Base-by-base conservation (phyloP, 2,888 invertebrate species). In the Polydrusus pterygomalis region DNA sequence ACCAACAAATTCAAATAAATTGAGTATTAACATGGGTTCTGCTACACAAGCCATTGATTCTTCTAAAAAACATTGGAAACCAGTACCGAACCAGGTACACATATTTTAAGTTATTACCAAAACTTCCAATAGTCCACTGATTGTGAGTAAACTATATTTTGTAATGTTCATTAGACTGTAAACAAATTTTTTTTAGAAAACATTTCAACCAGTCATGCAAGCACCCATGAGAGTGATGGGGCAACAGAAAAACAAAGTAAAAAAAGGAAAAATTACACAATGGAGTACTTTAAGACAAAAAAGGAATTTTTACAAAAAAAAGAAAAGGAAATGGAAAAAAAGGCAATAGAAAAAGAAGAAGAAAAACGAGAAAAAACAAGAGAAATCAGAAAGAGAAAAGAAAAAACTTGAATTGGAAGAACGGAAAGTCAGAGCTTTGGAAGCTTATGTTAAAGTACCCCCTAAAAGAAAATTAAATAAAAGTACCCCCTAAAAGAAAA, bases 11-110 rank as follows among this genome's bases (percentile, higher is more conserved):
- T 40, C 40, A n/a, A 15, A 17, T 40, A 6, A 11, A 17, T 40
- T 62, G 38, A 62, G 62, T 62, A 62, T 40, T 15, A 17, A 62
- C 38, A 15, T 62, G n/a, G 62, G 62, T 62, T 62, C 62, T 62
- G 62, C 62, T 38, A 62, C 60, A 9, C 30, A 60, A 34, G 11
- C 60, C 34, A 30, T 10, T 25, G 13, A 13, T 25, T 30, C 15
- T n/a, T 9, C 56, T 34, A 60, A 34, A 15, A 34, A 30, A 60
- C 38, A 60, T 20, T 15, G 15, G n/a, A 30, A 34, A 60, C 38
- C 30, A 11, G 47, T 47, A 47, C 47, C 47, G 13, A 47, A 15
- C n/a, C 47, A 15, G 47, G 47, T 47, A 47, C 10, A 47, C n/a
- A 47, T 47, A 47, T 47, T 15, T 47, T 47, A 15, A 15, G 47